phyloP scores from a whole-genome alignment of 2,113 vertebrate genomes.

The Scartelaos histophorus region DNA sequence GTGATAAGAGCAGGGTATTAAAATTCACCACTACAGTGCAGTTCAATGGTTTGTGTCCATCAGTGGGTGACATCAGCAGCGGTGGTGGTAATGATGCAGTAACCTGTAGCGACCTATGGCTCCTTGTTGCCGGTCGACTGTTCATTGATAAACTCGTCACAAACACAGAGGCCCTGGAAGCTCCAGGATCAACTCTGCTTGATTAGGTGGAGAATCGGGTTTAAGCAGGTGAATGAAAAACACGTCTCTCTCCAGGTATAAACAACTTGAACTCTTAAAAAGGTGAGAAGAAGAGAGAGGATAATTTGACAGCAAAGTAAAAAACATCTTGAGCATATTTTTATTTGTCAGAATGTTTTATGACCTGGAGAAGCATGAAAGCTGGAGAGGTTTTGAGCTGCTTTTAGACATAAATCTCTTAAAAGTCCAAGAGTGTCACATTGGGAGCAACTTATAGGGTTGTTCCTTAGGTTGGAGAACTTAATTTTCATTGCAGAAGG shows the following conservation, averaged over 20 bases:
- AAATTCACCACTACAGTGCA: conserved; percentile 3
- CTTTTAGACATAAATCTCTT: conserved; percentile 4
- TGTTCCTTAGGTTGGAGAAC: background rate
- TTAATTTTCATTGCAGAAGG: too few species aligned
- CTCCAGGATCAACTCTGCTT: conserved; percentile 4
- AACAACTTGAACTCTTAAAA: conserved; percentile 4
- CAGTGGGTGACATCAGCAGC: background rate
- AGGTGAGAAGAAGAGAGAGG: background rate
- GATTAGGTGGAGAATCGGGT: conserved; percentile 3
- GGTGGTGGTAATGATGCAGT: conserved; percentile 4
- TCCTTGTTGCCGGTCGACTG: background rate
- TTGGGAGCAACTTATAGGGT: background rate
- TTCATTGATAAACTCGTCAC: conserved; percentile 9
- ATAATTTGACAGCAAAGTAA: background rate
- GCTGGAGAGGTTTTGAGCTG: background rate
- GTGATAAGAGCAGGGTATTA: background rate
- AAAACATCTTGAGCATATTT: conserved; percentile 1
- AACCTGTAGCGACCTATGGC: conserved; percentile 2
- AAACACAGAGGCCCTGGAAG: background rate
- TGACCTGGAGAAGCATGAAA: background rate
- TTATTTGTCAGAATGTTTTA: background rate
- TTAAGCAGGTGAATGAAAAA: background rate
- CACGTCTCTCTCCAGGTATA: background rate
- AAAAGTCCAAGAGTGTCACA: background rate
- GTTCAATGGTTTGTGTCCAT: background rate